Percentiles rank a stretch among this genome's conserved stretches.
phyloP scores from a whole-genome alignment of 2,113 vertebrate species.

The Bujurquina vittata region DNA sequence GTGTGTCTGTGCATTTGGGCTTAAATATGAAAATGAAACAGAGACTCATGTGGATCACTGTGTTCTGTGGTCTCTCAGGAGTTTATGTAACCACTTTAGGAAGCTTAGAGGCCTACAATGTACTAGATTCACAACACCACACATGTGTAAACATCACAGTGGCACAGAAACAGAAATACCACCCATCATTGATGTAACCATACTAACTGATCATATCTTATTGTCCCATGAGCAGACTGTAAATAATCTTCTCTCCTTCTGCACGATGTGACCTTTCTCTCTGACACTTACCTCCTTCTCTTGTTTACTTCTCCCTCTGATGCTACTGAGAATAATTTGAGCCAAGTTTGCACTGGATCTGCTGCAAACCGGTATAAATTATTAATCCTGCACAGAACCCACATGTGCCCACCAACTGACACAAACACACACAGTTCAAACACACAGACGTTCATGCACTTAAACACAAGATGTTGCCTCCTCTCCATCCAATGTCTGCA shows the following conservation, averaged over 20 bases:
- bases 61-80: slow-evolving; percentile 8
- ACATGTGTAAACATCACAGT: not conserved
- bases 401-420: not conserved
- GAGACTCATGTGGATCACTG: slow-evolving; percentile 15
- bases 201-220: not conserved
- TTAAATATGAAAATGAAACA: slow-evolving; percentile 10
- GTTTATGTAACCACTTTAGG: slow-evolving; percentile 65
- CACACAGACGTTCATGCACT: not conserved
- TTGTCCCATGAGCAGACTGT: not conserved
- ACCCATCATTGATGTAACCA: not conserved
- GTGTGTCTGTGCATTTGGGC: not conserved
- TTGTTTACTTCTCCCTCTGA: slow-evolving; percentile 17
- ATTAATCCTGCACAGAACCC: slow-evolving; percentile 51
- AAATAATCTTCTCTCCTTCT: not conserved
- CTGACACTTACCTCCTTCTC: slow-evolving; percentile 14
- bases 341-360: slow-evolving; percentile 33
- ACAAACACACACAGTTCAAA: not conserved
- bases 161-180: not conserved
- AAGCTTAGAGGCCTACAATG: slow-evolving; percentile 44
- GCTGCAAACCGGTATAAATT: slow-evolving; percentile 48
- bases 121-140: slow-evolving; percentile 21
- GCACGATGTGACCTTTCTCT: slow-evolving; percentile 24
- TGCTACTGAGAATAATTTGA: slow-evolving; percentile 15
- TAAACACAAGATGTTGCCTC: not conserved
- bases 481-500: slow-evolving; percentile 5